phyloP scores from a whole-genome alignment of 1,140 invertebrate genomes.

The Goniozus legneri region DNA sequence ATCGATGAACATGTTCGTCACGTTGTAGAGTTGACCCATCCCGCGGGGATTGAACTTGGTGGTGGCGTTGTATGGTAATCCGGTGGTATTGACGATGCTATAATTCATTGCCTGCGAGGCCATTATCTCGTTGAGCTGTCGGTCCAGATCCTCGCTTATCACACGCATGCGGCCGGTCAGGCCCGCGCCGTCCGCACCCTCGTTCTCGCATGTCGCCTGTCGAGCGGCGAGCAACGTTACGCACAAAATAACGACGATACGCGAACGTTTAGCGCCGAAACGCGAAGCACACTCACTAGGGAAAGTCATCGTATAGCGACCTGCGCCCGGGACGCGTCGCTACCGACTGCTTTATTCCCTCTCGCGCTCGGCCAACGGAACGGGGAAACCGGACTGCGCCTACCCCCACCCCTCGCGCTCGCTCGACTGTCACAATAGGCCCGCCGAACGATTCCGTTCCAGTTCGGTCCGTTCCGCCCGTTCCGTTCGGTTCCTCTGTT shows the following conservation, averaged over 20 bases:
- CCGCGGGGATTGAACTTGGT: constrained; percentile 63
- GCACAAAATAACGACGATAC: no score
- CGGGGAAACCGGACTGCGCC: constrained; percentile 17
- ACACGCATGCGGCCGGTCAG: constrained; percentile 21
- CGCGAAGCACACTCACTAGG: no score
- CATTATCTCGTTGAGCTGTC: constrained; percentile 49
- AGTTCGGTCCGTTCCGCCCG: constrained; percentile 2
- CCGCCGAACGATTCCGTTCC: not conserved
- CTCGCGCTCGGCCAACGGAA: constrained; percentile 2
- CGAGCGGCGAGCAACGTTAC: constrained; percentile 12
- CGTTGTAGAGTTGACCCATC: constrained; percentile 67
- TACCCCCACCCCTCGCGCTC: constrained; percentile 6
- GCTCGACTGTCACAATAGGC: not conserved
- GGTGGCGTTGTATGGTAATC: constrained; percentile 55
- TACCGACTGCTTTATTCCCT: constrained; percentile 27
- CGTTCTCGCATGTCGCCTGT: constrained; percentile 15
- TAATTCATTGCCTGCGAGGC: constrained; percentile 48
- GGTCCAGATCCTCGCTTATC: constrained; percentile 51
- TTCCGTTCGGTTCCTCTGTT: not conserved
- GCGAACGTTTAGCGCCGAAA: no score
- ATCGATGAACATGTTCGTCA: constrained; percentile 63
- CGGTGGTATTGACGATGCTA: constrained; percentile 42
- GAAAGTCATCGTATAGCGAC: constrained; percentile 29
- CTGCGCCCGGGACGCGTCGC: constrained; percentile 40
- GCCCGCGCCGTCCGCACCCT: not conserved